Conservation (phyloP, 1,140 invertebrate species). For the Platyscapa corneri region DNA sequence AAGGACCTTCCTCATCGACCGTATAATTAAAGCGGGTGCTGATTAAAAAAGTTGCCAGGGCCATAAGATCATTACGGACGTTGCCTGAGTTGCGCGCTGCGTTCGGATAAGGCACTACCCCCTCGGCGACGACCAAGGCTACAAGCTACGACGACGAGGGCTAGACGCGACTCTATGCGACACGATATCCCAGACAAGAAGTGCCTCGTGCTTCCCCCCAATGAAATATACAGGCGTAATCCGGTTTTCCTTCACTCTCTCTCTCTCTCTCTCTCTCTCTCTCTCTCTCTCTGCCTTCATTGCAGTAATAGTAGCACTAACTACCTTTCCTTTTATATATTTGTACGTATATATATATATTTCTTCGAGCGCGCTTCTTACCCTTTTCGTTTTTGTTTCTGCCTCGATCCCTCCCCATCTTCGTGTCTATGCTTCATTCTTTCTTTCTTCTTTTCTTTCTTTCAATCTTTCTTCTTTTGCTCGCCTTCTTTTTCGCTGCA, state of each 20-base stretch:
- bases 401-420: background rate
- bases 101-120: conserved; percentile 50
- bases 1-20: conserved; percentile 70
- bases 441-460: conserved; percentile 13
- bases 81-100: background rate
- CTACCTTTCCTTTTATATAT: background rate
- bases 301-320: background rate
- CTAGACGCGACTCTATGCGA: conserved; percentile 8
- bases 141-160: conserved; percentile 15
- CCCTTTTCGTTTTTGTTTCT: conserved; percentile 36
- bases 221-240: conserved; percentile 48
- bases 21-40: conserved; percentile 74
- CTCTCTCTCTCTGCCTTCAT: conserved; percentile 6
- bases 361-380: conserved; percentile 17
- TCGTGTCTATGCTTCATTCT: background rate
- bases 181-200: conserved; percentile 27
- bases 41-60: conserved; percentile 74
- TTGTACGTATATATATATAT: background rate
- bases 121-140: conserved; percentile 53
- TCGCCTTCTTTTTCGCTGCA: conserved; percentile 37
- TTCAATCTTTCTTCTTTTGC: conserved; percentile 17
- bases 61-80: conserved; percentile 72
- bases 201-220: conserved; percentile 16
- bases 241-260: conserved; percentile 45
- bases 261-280: conserved; percentile 25